Evolutionary conservation across 2,113 vertebrate species (phyloP), one percentile per base, ranked within the genome.

Genomic region (Loxodonta africana): DNA sequence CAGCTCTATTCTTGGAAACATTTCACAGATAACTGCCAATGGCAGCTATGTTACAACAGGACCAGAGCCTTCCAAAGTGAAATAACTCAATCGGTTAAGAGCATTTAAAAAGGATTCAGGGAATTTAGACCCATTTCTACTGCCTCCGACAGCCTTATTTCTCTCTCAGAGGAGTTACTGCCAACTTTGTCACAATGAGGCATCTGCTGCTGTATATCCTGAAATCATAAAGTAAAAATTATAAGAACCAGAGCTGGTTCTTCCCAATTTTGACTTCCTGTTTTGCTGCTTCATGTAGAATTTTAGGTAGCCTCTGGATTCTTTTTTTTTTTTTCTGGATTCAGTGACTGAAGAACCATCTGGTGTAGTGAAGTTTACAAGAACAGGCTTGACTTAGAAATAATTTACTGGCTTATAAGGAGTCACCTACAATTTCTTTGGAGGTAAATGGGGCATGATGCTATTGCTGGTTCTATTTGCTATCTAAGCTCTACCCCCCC

Each of bases 231-330:
- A 97, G 78, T 97, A 78, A 91, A 98, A 96, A 97, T 98, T 93
- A 97, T 2, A 84, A 98, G 95, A 98, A 98, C 46, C 97, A 98
- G 97, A 97, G 44, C 46, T 4, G 0, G 26, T 57, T 91, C 0
- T 18, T 96, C 83, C 98, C 81, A 96, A 94, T 77, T 76, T 37
- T 37, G 37, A 37, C 37, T 37, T 98, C 97, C 97, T 97, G 92
- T 98, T 98, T 98, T 98, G 26, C 78, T 98, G 11, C 11, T 97
- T 97, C 94, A 94, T 92, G 73, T 88, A 91, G 87, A 95, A 96
- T 97, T 98, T 97, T 87, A 88, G 67, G 90, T 96, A 95, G 95
- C 44, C 28, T 97, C 96, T 97, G 93, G 37, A 37, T 37, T 37
- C 37, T 37, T 37, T 37, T 37, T 37, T 37, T 37, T 37, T 37